These are phyloP conservation scores for Peromyscus leucopus DNA, from an alignment of 2,113 vertebrate species.

Conservation along the genomic window DNA sequence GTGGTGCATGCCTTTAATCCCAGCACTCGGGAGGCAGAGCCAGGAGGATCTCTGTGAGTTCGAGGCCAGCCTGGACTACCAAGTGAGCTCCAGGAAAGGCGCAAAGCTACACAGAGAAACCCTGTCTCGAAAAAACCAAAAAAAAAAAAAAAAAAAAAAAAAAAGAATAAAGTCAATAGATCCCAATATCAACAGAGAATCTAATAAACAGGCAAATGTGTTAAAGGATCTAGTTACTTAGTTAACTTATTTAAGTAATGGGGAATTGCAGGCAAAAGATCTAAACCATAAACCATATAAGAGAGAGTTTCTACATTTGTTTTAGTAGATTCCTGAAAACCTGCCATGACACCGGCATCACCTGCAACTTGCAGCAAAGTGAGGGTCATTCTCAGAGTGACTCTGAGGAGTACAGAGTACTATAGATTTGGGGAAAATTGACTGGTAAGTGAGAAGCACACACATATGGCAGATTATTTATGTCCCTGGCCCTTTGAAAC, in stretches of 20 bases:
- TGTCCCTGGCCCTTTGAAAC: background rate
- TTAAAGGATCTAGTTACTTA: background rate
- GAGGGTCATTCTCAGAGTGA: background rate
- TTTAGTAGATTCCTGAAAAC: background rate
- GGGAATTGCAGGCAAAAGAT: background rate
- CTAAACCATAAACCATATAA: background rate
- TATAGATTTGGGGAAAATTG: background rate
- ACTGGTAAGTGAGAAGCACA: background rate
- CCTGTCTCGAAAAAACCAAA: too few species aligned
- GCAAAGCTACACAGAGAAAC: too few species aligned
- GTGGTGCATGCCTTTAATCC: too few species aligned
- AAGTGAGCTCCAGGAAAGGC: too few species aligned
- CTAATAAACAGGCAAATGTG: background rate
- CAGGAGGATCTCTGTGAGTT: too few species aligned
- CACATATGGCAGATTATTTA: background rate
- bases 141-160: too few species aligned
- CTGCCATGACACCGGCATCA: background rate
- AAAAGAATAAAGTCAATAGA: background rate
- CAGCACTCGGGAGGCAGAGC: too few species aligned
- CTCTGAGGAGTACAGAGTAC: background rate
- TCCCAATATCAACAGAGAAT: background rate
- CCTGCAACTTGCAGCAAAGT: background rate
- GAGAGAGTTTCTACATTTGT: background rate
- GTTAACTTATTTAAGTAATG: background rate
- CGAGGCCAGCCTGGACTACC: too few species aligned